Percentiles rank a stretch among this genome's conserved stretches.
Conservation (phyloP, 2,797 vertebrate species). For the Xiphorhynchus erythropygius region DNA sequence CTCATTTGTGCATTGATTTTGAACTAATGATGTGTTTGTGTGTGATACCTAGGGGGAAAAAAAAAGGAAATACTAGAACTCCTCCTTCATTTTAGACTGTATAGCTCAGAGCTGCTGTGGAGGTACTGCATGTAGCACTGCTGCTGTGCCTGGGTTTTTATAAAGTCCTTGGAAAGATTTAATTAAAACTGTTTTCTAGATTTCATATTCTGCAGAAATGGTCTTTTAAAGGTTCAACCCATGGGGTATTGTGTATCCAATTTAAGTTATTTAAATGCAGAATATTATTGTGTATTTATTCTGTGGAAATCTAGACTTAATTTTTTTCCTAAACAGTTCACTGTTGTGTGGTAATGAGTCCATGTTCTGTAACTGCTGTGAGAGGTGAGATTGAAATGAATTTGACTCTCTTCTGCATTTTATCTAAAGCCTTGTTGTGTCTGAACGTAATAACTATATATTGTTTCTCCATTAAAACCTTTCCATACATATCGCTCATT, state of each 20-base stretch:
- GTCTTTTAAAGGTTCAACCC: constrained; percentile 13
- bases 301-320: neutral
- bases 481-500: neutral
- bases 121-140: neutral
- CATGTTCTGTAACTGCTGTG: neutral
- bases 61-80: neutral
- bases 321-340: neutral
- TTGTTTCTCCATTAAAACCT: neutral
- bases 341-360: neutral
- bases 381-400: neutral
- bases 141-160: constrained; percentile 32
- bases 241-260: constrained; percentile 2
- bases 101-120: constrained; percentile 7
- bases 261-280: constrained; percentile 25
- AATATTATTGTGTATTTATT: constrained; percentile 23
- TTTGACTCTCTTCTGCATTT: neutral
- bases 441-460: neutral
- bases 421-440: neutral
- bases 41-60: neutral
- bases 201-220: constrained; percentile 13
- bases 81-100: neutral
- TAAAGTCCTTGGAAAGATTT: constrained; percentile 45
- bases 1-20: constrained; percentile 45
- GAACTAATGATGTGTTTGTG: constrained; percentile 16
- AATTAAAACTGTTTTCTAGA: constrained; percentile 56